Conservation (phyloP, 2,113 vertebrate genomes). For the Anguilla rostrata region DNA sequence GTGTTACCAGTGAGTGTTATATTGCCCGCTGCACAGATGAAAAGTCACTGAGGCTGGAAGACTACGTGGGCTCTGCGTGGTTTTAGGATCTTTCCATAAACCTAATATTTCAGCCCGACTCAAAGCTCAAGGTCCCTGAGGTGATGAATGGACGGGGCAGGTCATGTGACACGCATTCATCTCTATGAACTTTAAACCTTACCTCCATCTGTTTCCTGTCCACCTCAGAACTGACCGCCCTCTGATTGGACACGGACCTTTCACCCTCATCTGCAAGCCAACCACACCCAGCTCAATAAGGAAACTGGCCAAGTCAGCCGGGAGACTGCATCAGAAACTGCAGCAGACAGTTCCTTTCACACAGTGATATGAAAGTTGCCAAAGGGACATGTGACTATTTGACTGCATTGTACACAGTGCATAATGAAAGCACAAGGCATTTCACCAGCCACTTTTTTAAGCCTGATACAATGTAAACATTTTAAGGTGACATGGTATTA, state of each 20-base stretch:
- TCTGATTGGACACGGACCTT: slow-evolving; percentile 42
- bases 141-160: background rate
- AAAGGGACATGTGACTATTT: background rate
- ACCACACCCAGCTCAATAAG: slow-evolving; percentile 9
- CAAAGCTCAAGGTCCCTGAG: background rate
- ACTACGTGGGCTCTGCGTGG: background rate
- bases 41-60: background rate
- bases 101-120: background rate
- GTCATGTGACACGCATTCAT: background rate
- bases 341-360: background rate
- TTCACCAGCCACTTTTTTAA: no score
- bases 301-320: background rate
- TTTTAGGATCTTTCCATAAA: background rate
- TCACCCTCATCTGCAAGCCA: slow-evolving; percentile 50
- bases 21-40: background rate
- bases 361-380: background rate
- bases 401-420: background rate
- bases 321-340: background rate
- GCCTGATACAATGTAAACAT: background rate
- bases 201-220: slow-evolving; percentile 55
- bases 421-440: background rate
- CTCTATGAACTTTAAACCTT: background rate
- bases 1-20: no score
- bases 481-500: background rate
- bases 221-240: slow-evolving; percentile 24